These are phyloP conservation scores for Chelonoidis abingdonii DNA, from an alignment of 2,113 vertebrate genomes.

Conservation along the genomic window DNA sequence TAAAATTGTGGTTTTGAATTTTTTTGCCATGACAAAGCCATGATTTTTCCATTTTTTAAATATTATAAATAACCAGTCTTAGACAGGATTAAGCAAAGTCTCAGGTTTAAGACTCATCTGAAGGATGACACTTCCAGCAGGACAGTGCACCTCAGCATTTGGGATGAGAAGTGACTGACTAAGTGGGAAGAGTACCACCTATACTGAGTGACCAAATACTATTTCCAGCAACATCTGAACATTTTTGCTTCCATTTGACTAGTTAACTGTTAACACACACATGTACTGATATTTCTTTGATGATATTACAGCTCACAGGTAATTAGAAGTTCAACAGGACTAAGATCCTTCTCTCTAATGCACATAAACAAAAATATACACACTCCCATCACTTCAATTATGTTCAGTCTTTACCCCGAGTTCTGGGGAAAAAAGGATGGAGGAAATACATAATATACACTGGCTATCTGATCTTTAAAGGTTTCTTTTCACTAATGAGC, in stretches of 20 bases:
- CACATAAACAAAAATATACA: neutral
- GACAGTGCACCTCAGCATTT: neutral
- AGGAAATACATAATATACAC: neutral
- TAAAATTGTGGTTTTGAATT: neutral
- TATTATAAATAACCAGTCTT: neutral
- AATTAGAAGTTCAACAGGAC: neutral
- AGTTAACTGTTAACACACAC: neutral
- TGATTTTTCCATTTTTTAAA: neutral
- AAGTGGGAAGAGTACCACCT: neutral
- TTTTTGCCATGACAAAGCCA: neutral
- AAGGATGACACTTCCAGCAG: neutral
- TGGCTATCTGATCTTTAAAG: neutral
- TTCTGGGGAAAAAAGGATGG: neutral
- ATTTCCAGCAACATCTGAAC: neutral
- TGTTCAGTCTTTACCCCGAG: neutral
- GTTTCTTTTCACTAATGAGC: neutral
- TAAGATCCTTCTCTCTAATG: neutral
- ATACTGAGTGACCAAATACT: neutral
- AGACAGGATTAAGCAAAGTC: neutral
- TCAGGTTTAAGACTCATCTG: neutral
- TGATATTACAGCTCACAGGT: neutral
- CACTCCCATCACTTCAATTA: neutral
- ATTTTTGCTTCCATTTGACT: neutral
- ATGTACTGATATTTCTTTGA: neutral
- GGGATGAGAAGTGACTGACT: neutral